A percentile compares a stretch with the other conserved stretches of the same genome.
phyloP scores from a whole-genome alignment of 2,113 vertebrate genomes.

The Bombycilla garrulus region DNA sequence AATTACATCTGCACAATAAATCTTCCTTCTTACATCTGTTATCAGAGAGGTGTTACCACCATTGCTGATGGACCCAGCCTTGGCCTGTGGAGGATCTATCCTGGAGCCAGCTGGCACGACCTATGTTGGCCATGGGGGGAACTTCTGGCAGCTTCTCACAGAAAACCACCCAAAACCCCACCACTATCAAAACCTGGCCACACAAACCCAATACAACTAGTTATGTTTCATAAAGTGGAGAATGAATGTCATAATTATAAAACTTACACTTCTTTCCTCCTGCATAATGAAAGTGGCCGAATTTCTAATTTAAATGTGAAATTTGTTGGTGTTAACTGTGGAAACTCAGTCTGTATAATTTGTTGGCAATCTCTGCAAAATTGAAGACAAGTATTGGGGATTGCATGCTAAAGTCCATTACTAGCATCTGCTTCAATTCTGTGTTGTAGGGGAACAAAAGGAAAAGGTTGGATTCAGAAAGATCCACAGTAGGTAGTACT shows the following conservation, averaged over 20 bases:
- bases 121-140: neutral
- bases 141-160: neutral
- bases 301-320: neutral
- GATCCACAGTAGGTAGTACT: neutral
- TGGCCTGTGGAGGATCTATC: accelerated
- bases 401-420: neutral
- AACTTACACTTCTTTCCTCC: neutral
- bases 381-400: neutral
- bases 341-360: neutral
- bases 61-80: neutral
- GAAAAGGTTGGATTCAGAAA: neutral
- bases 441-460: neutral
- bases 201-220: neutral
- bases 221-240: neutral
- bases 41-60: accelerated
- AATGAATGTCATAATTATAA: neutral
- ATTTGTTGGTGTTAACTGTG: neutral
- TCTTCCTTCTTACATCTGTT: neutral
- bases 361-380: neutral
- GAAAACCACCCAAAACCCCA: neutral
- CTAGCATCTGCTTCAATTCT: neutral
- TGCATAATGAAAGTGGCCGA: neutral
- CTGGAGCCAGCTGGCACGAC: neutral
- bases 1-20: accelerated
- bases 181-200: neutral